These are phyloP conservation scores for Rosalia funebris DNA, from an alignment of 2,888 invertebrate species.

Conservation along the genomic window DNA sequence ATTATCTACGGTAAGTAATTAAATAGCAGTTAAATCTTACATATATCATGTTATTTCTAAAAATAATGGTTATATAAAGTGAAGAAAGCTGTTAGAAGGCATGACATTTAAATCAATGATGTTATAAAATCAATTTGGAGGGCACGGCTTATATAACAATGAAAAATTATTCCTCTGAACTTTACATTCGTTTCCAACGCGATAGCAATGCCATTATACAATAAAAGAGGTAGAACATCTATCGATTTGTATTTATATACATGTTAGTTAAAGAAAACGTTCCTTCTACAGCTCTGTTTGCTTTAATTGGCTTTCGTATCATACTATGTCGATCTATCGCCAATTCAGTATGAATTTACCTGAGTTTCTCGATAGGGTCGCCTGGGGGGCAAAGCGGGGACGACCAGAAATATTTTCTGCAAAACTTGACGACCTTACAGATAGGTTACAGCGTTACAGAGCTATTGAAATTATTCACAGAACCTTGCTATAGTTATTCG, in stretches of 20 bases:
- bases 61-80: slow-evolving; percentile 3
- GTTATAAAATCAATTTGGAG: neutral
- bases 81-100: slow-evolving; percentile 10
- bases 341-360: neutral
- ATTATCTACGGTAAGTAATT: no score
- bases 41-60: neutral
- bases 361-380: no score
- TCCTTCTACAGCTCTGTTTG: no score
- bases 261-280: no score
- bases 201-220: no score
- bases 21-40: no score
- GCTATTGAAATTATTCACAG: neutral
- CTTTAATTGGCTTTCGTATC: no score
- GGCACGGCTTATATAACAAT: neutral
- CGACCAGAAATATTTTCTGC: slow-evolving; percentile 6
- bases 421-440: slow-evolving; percentile 11
- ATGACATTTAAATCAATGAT: slow-evolving; percentile 10
- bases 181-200: no score
- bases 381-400: no score
- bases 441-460: neutral
- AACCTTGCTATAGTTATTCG: slow-evolving; percentile 8
- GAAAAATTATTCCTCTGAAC: neutral
- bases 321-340: no score
- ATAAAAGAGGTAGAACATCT: no score
- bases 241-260: no score